Conservation (phyloP, 2,113 vertebrate species). For the Suncus etruscus region DNA sequence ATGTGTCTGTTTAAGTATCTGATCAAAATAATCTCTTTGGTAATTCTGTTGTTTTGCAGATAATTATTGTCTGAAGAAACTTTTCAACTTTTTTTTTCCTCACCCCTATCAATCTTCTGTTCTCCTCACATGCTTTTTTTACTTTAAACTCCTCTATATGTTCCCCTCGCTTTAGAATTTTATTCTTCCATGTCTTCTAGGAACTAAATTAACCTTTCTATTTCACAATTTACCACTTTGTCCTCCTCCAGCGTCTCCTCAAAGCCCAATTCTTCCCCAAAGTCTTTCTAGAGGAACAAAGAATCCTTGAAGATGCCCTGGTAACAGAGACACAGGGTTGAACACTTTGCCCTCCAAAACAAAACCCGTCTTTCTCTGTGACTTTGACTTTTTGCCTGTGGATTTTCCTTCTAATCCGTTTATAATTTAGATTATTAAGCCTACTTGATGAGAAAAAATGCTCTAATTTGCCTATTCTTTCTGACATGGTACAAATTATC, state of each 20-base stretch:
- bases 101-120: constrained; percentile 4
- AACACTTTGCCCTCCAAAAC: constrained; percentile 56
- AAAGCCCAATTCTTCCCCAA: constrained; percentile 75
- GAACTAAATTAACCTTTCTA: constrained; percentile 66
- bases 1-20: background rate
- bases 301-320: constrained; percentile 71
- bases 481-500: constrained; percentile 19
- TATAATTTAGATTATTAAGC: constrained; percentile 64
- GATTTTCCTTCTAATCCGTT: constrained; percentile 59
- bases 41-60: constrained; percentile 12
- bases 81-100: constrained; percentile 42
- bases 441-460: constrained; percentile 54
- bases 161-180: constrained; percentile 24
- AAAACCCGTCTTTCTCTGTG: constrained; percentile 69
- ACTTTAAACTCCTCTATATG: constrained; percentile 41
- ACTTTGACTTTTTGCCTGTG: constrained; percentile 62
- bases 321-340: constrained; percentile 40
- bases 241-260: constrained; percentile 59
- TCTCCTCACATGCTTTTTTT: constrained; percentile 44
- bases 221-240: constrained; percentile 74
- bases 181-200: constrained; percentile 61
- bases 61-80: constrained; percentile 33
- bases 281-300: constrained; percentile 75
- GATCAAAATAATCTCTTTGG: constrained; percentile 39
- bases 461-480: constrained; percentile 44